Percentiles rank a stretch among this genome's conserved stretches.
Conservation (phyloP, 2,888 invertebrate genomes). For the Eupsilia transversa region DNA sequence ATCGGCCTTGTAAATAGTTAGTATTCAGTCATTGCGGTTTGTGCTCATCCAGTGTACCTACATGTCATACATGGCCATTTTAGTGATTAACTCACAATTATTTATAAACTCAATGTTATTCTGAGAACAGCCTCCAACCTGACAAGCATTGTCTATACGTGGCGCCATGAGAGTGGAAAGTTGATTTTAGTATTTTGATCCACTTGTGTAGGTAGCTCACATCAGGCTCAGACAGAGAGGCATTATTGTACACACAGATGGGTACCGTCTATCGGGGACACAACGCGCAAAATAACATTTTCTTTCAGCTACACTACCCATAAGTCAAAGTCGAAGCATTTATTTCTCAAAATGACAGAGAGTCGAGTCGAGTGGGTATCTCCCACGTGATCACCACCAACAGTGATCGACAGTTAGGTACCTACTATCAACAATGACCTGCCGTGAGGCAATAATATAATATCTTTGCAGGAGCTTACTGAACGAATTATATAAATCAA, state of each 20-base stretch:
- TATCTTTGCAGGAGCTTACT: neutral
- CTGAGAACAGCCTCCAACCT: slow-evolving; percentile 17
- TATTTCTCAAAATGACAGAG: neutral
- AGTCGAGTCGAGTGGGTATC: neutral
- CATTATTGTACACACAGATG: neutral
- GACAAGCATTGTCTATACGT: neutral
- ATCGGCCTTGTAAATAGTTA: slow-evolving; percentile 23
- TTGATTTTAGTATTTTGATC: neutral
- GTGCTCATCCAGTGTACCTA: slow-evolving; percentile 19
- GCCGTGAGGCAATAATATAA: neutral
- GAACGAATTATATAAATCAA: neutral
- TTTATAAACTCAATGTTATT: slow-evolving; percentile 40
- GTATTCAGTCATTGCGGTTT: slow-evolving; percentile 51
- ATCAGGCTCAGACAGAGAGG: no score
- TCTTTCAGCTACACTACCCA: neutral
- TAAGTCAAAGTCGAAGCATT: neutral
- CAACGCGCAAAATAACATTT: neutral
- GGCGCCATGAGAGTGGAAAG: slow-evolving; percentile 10
- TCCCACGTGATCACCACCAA: neutral
- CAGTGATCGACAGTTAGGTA: neutral
- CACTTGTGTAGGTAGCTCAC: neutral
- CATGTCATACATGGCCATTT: slow-evolving; percentile 29
- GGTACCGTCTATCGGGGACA: neutral
- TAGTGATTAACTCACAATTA: slow-evolving; percentile 25
- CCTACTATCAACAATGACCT: neutral